phyloP scores from a whole-genome alignment of 1,140 invertebrate species.

The Lepidostoma basale region DNA sequence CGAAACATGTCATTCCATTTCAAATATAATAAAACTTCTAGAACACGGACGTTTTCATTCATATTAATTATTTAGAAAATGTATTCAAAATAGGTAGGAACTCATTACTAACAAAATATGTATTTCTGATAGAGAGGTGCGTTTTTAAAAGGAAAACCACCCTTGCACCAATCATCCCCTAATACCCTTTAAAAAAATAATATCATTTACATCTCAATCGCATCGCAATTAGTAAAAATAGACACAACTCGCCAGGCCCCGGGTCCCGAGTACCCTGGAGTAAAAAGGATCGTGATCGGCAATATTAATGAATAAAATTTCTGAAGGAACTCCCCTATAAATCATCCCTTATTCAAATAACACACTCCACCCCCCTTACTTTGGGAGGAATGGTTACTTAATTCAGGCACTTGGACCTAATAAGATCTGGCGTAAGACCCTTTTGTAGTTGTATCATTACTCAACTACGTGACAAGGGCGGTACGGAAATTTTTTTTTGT shows the following conservation, averaged over 20 bases:
- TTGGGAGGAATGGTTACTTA: constrained; percentile 12
- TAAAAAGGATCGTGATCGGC: constrained; percentile 35
- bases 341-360: constrained; percentile 35
- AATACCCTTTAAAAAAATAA: constrained; percentile 8
- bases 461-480: no score
- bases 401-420: constrained; percentile 31
- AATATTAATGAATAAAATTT: constrained; percentile 44
- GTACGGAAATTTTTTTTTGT: no score
- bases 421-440: constrained; percentile 25
- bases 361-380: constrained; percentile 3
- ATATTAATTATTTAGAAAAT: no score
- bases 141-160: no score
- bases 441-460: constrained; percentile 23
- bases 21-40: no score
- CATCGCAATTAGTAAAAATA: constrained; percentile 25
- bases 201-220: constrained; percentile 26
- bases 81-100: no score
- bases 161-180: constrained; percentile 5
- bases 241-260: neutral
- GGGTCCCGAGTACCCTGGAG: neutral
- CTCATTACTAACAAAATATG: no score
- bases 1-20: no score
- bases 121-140: no score
- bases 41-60: no score
- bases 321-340: constrained; percentile 24